Evolutionary conservation across 2,888 invertebrate species (phyloP).

Genomic region (Dromius quadrimaculatus): DNA sequence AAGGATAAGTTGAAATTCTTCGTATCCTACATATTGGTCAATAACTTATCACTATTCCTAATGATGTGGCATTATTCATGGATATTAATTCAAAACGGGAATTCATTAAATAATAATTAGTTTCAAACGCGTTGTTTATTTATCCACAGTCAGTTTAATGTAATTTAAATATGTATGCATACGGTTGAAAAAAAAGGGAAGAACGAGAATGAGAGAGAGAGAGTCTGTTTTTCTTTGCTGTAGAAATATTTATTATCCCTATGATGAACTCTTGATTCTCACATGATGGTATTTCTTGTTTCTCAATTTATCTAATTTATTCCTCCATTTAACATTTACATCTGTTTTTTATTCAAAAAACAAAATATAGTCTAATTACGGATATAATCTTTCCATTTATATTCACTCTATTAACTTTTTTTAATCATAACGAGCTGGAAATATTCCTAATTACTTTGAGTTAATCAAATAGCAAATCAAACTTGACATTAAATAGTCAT

Average conservation of each 20-base stretch:
- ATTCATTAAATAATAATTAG: conserved; percentile 42
- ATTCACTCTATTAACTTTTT: too few species aligned
- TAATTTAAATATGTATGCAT: conserved; percentile 38
- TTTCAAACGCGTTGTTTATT: conserved; percentile 34
- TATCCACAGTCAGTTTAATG: conserved; percentile 28
- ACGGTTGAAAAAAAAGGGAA: not conserved
- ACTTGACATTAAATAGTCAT: too few species aligned
- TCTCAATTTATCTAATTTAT: conserved; percentile 30
- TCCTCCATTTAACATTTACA: not conserved
- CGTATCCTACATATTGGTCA: too few species aligned
- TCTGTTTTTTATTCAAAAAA: conserved; percentile 24
- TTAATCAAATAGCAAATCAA: too few species aligned
- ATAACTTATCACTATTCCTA: too few species aligned
- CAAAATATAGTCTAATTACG: too few species aligned
- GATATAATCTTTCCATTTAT: too few species aligned
- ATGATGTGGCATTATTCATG: conserved; percentile 32
- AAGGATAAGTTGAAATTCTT: too few species aligned
- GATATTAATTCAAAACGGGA: conserved; percentile 34
- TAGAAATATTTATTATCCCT: conserved; percentile 8
- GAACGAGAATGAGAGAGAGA: too few species aligned
- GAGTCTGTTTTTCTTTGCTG: conserved; percentile 27
- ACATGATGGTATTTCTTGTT: not conserved
- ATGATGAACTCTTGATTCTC: conserved; percentile 12
- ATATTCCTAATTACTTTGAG: too few species aligned
- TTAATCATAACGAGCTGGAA: too few species aligned